These are phyloP conservation scores for Todiramphus saurophagus DNA, from an alignment of 2,113 vertebrate species.

Conservation along the genomic window DNA sequence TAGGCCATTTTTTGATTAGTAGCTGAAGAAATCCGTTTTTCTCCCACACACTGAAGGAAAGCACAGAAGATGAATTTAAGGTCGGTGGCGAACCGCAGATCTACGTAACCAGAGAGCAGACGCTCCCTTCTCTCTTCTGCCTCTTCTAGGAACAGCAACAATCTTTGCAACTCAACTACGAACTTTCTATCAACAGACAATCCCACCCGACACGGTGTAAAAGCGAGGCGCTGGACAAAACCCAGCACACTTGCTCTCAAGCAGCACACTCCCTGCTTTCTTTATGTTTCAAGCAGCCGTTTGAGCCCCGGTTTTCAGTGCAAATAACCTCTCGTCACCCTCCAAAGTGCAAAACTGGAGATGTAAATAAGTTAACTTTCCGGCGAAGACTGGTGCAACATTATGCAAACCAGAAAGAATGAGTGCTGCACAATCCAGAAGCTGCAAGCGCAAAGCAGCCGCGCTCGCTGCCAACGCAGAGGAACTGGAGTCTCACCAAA, in stretches of 20 bases:
- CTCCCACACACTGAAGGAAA: neutral
- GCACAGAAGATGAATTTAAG: neutral
- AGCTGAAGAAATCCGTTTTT: neutral
- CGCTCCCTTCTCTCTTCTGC: neutral
- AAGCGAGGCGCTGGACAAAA: neutral
- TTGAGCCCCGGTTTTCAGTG: neutral
- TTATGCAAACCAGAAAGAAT: neutral
- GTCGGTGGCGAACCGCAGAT: rapidly evolving
- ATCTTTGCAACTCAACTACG: neutral
- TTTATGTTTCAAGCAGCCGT: neutral
- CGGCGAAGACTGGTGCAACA: rapidly evolving
- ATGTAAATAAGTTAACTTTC: neutral
- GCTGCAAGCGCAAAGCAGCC: neutral
- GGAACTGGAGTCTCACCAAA: neutral
- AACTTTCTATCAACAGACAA: neutral
- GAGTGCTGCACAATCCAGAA: neutral
- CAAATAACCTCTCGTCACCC: neutral
- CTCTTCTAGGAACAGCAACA: neutral
- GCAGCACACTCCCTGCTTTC: neutral
- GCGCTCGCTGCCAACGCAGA: rapidly evolving
- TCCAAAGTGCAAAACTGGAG: neutral
- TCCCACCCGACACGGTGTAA: neutral
- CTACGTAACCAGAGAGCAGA: neutral
- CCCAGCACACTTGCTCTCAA: neutral
- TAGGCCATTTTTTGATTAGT: neutral